phyloP scores from a whole-genome alignment of 2,797 vertebrate species.

The Cirrhinus mrigala region DNA sequence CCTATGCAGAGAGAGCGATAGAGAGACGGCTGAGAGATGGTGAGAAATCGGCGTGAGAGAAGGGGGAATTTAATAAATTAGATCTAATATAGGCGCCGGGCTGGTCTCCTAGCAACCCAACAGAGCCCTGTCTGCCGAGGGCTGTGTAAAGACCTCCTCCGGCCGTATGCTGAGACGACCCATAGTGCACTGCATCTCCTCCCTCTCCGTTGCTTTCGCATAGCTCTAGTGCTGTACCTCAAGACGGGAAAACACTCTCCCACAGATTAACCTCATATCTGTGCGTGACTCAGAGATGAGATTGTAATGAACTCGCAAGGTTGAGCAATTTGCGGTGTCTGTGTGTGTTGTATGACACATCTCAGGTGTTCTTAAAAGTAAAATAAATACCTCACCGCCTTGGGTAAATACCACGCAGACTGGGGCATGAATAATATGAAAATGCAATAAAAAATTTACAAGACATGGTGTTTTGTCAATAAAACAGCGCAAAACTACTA shows the following conservation, averaged over 20 bases:
- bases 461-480: background rate
- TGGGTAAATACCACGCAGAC: conserved; percentile 26
- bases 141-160: conserved; percentile 72
- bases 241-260: conserved; percentile 29
- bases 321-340: conserved; percentile 26
- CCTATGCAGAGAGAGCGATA: conserved; percentile 56
- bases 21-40: conserved; percentile 67
- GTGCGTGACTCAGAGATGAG: conserved; percentile 23
- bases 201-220: conserved; percentile 42
- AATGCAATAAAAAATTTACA: conserved; percentile 2
- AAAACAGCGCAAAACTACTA: background rate
- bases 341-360: conserved; percentile 19
- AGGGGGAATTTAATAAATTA: conserved; percentile 82
- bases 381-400: conserved; percentile 11
- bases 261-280: conserved; percentile 28
- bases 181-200: conserved; percentile 51
- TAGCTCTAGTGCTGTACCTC: conserved; percentile 39
- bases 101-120: conserved; percentile 82
- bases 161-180: conserved; percentile 61
- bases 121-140: conserved; percentile 75
- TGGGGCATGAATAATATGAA: conserved; percentile 10
- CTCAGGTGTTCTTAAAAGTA: conserved; percentile 40
- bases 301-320: conserved; percentile 28
- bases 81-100: conserved; percentile 76
- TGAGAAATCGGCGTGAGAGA: conserved; percentile 65